Evolutionary conservation across 2,888 invertebrate genomes (phyloP), one percentile per base, ranked within the genome.

Genomic region (Serripes groenlandicus): DNA sequence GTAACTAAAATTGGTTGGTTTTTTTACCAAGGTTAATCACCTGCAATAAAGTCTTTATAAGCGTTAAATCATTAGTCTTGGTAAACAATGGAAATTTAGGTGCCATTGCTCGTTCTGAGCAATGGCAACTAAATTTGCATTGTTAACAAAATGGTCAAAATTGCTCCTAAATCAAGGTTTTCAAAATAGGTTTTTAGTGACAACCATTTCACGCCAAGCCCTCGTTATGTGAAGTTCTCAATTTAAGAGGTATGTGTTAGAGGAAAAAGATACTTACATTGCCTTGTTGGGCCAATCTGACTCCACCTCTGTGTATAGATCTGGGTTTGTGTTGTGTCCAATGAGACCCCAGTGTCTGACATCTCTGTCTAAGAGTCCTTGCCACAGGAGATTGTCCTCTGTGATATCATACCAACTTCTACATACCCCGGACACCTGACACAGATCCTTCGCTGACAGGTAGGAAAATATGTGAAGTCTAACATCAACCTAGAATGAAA

Each of bases 241-340:
- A n/a, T n/a, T n/a, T n/a, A n/a, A n/a, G n/a, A n/a, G n/a, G 7
- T 42, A 11, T 11, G 42, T 42, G 42, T 11, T 18, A 56, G 11
- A 56, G 56, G 23, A 56, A n/a, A 26, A n/a, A 42, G 18, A 4
- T 56, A 80, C 93, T 90, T 88, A 93, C 94, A 94, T 93, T 87
- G 93, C 93, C 86, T 94, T 94, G 75, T 89, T 89, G 18, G 91
- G 82, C 91, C 91, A 92, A 34, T 93, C 92, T 9, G 92, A 92
- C 23, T 91, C 88, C 21, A 91, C 90, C 69, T 92, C 92, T 74
- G 87, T 88, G 76, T 92, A 93, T n/a, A 91, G 82, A n/a, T 84
- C 84, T 54, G 94, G 93, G 76, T 93, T 92, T 1, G 92, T 92
- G 52, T 83, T 85, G 83, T 93, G 92, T 18, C 92, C 90, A 23